Percentiles rank a stretch among this genome's conserved stretches.
Conservation (phyloP, 2,113 vertebrate species). For the Malurus elegans region DNA sequence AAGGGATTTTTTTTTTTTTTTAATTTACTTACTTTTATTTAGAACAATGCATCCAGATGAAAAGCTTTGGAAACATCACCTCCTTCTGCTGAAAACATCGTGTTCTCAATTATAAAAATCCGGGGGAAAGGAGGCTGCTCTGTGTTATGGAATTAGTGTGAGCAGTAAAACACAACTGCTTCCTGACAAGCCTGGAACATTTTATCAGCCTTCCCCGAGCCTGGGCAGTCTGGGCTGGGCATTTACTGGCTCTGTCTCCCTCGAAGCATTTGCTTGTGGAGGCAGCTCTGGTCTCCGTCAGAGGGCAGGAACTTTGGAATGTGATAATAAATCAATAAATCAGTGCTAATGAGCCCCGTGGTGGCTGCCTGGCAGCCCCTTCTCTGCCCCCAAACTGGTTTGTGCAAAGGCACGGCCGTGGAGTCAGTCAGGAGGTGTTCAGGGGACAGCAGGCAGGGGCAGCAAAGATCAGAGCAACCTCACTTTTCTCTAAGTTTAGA, state of each 20-base stretch:
- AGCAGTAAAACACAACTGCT: neutral
- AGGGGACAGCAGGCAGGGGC: neutral
- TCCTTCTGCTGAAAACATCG: neutral
- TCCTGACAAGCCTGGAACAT: neutral
- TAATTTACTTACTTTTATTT: neutral
- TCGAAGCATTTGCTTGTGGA: neutral
- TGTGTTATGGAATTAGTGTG: neutral
- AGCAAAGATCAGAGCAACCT: neutral
- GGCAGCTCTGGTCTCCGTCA: constrained; percentile 51
- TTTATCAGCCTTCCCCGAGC: neutral
- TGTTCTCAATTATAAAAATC: neutral
- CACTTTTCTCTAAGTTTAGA: neutral
- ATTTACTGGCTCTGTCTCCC: neutral
- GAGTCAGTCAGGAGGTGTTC: neutral
- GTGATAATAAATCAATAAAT: neutral
- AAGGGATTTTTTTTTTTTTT: neutral
- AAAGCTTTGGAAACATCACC: neutral
- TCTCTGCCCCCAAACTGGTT: neutral
- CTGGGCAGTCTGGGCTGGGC: neutral
- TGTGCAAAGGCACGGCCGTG: neutral
- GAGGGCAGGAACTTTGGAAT: constrained; percentile 4
- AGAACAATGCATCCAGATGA: neutral
- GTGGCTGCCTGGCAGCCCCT: neutral
- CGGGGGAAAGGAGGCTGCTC: neutral
- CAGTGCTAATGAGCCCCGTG: neutral